Evolutionary conservation across 2,113 vertebrate species (phyloP).

Genomic region (Heterochromis multidens): DNA sequence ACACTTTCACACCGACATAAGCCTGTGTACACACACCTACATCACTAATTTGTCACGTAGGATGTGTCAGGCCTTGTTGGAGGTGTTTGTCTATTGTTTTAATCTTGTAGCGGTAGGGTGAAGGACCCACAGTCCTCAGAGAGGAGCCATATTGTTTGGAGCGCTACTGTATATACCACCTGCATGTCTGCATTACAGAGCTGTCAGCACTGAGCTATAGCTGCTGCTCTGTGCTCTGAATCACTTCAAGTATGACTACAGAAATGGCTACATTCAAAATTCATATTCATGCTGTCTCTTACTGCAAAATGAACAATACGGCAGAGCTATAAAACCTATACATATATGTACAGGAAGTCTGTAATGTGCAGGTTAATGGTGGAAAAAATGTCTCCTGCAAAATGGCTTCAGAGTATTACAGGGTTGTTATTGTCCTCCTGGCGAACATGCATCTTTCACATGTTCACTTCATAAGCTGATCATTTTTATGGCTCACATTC

Average conservation of each 20-base stretch:
- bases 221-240: not conserved
- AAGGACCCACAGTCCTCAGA: not conserved
- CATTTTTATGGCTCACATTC: not conserved
- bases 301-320: not conserved
- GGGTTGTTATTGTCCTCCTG: not conserved
- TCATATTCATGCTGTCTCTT: not conserved
- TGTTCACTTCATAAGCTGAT: not conserved
- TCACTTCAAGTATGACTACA: not conserved
- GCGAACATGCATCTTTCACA: not conserved
- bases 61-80: conserved; percentile 1
- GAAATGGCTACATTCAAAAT: conserved; percentile 6
- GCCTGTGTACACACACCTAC: not conserved
- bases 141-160: conserved; percentile 33
- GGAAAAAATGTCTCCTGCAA: conserved; percentile 17
- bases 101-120: not conserved
- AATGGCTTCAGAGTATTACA: conserved; percentile 5
- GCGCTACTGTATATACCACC: not conserved
- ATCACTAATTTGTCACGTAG: conserved; percentile 31
- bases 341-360: not conserved
- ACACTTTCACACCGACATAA: not conserved
- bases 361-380: conserved; percentile 8
- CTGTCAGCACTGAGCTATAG: not conserved
- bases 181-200: not conserved
- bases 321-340: not conserved
- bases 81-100: conserved; percentile 28